A percentile compares a stretch with the other conserved stretches of the same genome.
Conservation (phyloP, 2,797 vertebrate genomes). For the Synaphobranchus kaupii region DNA sequence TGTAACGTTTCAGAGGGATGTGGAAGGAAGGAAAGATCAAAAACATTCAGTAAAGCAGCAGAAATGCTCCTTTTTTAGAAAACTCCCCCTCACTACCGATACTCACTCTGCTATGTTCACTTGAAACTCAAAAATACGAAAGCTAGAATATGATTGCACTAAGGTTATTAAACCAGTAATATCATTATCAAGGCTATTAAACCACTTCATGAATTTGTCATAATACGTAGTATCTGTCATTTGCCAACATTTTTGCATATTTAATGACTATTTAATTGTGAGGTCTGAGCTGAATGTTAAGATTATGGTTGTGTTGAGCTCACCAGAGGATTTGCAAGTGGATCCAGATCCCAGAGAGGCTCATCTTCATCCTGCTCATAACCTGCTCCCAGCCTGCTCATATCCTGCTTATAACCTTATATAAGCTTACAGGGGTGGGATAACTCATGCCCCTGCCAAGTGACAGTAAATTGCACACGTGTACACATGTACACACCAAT, state of each 20-base stretch:
- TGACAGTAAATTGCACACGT: slow-evolving; percentile 36
- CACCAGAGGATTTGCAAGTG: neutral
- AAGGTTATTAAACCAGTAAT: no score
- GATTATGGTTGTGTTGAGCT: neutral
- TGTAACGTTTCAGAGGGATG: neutral
- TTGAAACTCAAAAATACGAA: no score
- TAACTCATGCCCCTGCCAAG: neutral
- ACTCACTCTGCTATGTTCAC: no score
- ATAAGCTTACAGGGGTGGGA: slow-evolving; percentile 20
- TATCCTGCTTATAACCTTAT: no score
- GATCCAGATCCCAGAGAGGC: neutral
- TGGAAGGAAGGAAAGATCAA: neutral
- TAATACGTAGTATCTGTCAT: no score
- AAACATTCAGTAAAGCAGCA: neutral
- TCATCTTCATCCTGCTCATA: neutral
- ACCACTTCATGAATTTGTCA: no score
- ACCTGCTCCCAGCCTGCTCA: no score
- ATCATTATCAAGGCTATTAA: no score
- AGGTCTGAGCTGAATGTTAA: neutral
- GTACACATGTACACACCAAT: slow-evolving; percentile 1
- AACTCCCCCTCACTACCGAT: neutral
- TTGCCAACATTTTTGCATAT: neutral
- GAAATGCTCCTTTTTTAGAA: neutral
- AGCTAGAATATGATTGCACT: no score
- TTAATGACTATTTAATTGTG: neutral